Conservation (phyloP, 2,797 vertebrate genomes). For the Lepus oiostolus region DNA sequence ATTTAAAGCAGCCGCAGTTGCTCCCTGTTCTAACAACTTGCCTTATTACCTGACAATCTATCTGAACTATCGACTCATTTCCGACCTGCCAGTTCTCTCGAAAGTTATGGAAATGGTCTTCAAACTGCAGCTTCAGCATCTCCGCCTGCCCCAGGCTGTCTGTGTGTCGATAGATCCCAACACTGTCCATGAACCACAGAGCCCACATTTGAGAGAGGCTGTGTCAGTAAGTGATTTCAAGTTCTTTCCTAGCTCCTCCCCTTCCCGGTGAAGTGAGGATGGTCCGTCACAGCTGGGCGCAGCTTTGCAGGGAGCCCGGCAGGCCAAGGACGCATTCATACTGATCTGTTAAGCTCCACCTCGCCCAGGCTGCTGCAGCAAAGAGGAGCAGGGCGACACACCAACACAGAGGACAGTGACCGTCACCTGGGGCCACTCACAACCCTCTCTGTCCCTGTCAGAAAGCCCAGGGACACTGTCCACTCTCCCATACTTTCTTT, state of each 20-base stretch:
- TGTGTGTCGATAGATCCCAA: not conserved
- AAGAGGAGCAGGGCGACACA: too few species aligned
- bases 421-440: too few species aligned
- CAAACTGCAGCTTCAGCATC: slow-evolving; percentile 64
- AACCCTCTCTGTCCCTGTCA: not conserved
- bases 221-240: not conserved
- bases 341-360: too few species aligned
- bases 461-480: not conserved
- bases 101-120: slow-evolving; percentile 77
- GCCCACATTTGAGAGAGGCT: not conserved
- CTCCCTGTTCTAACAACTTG: slow-evolving; percentile 66
- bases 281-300: too few species aligned
- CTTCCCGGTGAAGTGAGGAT: not conserved
- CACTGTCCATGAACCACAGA: not conserved
- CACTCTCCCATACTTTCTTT: not conserved
- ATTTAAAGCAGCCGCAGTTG: slow-evolving; percentile 23
- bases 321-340: not conserved
- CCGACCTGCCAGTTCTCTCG: slow-evolving; percentile 78
- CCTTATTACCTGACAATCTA: slow-evolving; percentile 78
- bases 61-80: slow-evolving; percentile 78
- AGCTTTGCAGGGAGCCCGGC: not conserved
- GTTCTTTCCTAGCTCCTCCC: not conserved
- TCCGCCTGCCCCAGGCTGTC: not conserved
- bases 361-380: not conserved
- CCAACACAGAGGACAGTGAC: fast-evolving